Conservation (phyloP, 2,888 invertebrate species). For the Trichogramma evanescens region DNA sequence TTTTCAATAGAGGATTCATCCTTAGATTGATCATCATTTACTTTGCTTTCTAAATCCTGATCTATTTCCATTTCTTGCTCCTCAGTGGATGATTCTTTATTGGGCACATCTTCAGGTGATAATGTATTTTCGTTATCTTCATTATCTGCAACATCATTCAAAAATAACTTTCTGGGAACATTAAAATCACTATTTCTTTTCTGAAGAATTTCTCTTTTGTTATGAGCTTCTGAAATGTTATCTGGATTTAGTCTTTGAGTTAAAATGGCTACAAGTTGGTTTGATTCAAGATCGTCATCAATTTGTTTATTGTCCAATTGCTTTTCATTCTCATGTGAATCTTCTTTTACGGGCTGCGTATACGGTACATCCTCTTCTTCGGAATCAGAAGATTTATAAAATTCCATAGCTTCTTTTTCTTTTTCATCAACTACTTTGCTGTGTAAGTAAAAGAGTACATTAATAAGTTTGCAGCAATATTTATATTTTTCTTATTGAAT, state of each 20-base stretch:
- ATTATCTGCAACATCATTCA: slow-evolving; percentile 9
- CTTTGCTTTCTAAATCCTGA: not conserved
- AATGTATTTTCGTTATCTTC: slow-evolving; percentile 9
- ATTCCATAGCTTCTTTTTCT: slow-evolving; percentile 66
- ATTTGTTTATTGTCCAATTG: slow-evolving; percentile 3
- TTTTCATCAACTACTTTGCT: slow-evolving; percentile 65
- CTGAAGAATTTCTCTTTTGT: slow-evolving; percentile 25
- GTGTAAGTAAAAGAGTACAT: slow-evolving; percentile 2
- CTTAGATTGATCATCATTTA: not conserved
- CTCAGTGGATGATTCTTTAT: slow-evolving; percentile 2
- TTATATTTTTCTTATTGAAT: slow-evolving; percentile 12
- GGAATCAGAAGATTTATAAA: slow-evolving; percentile 66
- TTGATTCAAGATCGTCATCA: not conserved
- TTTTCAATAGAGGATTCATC: slow-evolving; percentile 8
- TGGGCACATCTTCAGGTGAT: not conserved
- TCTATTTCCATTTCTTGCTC: not conserved
- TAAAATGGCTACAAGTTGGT: not conserved
- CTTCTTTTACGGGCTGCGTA: no score
- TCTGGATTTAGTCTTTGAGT: slow-evolving; percentile 17
- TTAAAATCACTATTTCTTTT: slow-evolving; percentile 24
- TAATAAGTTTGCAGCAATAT: slow-evolving; percentile 1
- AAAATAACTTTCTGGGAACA: slow-evolving; percentile 28
- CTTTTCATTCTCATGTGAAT: not conserved
- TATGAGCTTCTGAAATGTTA: slow-evolving; percentile 23
- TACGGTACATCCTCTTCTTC: slow-evolving; percentile 37